Base-by-base conservation (phyloP, 35 echinoderm and acorn worm genomes). In the Heliocidaris erythrogramma region DNA sequence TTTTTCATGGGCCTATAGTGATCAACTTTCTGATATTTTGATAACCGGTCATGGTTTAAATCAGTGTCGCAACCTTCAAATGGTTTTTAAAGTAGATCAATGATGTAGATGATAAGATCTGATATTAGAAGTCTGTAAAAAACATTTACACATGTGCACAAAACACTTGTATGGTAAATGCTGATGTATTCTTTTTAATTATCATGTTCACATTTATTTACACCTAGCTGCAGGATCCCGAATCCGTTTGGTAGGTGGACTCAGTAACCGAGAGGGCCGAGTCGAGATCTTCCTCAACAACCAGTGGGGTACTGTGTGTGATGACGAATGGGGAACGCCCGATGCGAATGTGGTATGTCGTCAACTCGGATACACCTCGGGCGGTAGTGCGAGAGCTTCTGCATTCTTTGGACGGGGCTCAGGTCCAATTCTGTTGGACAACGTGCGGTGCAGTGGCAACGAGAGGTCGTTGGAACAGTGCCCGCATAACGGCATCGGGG, bases 321-420 rank as follows among this genome's bases (percentile, higher is more conserved):
- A 96, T 31, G 92, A 93, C 42, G 30, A 42, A 0, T 96, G 95
- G 95, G 90, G 56, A 16, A 50, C 85, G 13, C 27, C 65, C 18
- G 95, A 96, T 14, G 96, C 96, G 0, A 86, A 59, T 27, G 96
- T 97, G 49, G 95, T 94, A 10, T 97, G 96, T 48, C 32, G 94
- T 42, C 95, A 95, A 61, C 90, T 97, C 10, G 95, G 95, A 47
- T 95, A 71, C 21, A 2, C 5, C 18, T 24, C 42, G 2, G 96
- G 94, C 24, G 48, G 42, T 24, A 86, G 31, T 3, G 93, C 93
- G 17, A 53, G 30, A 30, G 24, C 16, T 24, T 85, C 31, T 32
- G 89, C 65, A 30, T 61, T 86, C 21, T 97, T 97, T 49, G 95
- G 95, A 0, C 16, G 27, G 31, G 97, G 94, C 10, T 85, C 85